phyloP scores from a whole-genome alignment of 2,888 invertebrate species.

The Smittia sp. region DNA sequence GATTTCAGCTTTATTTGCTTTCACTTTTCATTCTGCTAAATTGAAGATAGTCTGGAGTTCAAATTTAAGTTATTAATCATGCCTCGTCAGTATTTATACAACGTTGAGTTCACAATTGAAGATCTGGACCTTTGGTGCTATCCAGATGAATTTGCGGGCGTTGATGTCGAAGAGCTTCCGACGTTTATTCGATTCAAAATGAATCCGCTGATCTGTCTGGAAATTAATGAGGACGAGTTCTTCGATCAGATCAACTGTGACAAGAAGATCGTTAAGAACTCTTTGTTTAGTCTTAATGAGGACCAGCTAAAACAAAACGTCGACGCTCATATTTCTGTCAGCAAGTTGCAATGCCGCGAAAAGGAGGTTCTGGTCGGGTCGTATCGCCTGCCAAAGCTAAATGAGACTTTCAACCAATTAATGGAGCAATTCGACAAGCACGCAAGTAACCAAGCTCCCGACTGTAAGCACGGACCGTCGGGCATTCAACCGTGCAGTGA shows the following conservation, averaged over 20 bases:
- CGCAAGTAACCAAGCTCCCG: background rate
- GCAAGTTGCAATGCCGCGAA: background rate
- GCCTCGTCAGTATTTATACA: constrained; percentile 1
- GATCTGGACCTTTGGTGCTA: background rate
- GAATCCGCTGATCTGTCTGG: background rate
- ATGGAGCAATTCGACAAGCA: background rate
- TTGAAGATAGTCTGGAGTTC: no score
- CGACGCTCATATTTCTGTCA: background rate
- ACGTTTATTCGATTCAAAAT: background rate
- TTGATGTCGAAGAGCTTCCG: background rate
- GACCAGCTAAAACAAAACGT: background rate
- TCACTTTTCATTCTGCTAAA: no score
- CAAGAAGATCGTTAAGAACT: background rate
- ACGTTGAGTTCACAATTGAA: background rate
- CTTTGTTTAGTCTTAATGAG: background rate
- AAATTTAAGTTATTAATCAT: background rate
- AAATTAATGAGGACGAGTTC: background rate
- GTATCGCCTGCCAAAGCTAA: background rate
- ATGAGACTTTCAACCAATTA: background rate
- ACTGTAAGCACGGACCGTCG: background rate
- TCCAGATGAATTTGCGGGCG: background rate
- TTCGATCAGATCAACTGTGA: background rate
- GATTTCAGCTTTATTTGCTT: no score
- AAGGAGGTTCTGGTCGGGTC: background rate
- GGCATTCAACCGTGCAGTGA: background rate